A percentile compares a stretch with the other conserved stretches of the same genome.
phyloP scores from a whole-genome alignment of 2,113 vertebrate species.

The Grammomys dolichurus region DNA sequence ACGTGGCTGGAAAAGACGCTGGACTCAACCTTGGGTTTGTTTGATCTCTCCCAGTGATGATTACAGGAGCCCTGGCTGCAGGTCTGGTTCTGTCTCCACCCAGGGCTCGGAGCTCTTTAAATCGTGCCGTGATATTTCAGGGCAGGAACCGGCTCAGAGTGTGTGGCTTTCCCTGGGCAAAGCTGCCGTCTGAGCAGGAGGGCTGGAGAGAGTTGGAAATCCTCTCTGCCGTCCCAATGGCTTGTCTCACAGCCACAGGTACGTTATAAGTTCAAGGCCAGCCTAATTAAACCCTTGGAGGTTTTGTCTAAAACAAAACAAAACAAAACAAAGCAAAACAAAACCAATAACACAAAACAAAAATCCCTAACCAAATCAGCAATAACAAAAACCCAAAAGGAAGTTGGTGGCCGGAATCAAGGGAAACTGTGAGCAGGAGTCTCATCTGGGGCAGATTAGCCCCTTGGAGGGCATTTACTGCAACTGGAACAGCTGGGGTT shows the following conservation, averaged over 20 bases:
- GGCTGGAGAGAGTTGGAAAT: not conserved
- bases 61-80: not conserved
- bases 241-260: not conserved
- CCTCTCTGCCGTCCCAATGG: not conserved
- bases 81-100: not conserved
- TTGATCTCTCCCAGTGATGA: not conserved
- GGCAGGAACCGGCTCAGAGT: not conserved
- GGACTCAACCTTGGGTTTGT: not conserved
- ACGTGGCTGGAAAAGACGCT: not conserved
- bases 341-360: not conserved
- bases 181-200: not conserved
- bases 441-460: fast-evolving
- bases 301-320: not conserved
- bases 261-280: not conserved
- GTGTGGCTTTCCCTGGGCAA: not conserved
- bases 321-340: not conserved
- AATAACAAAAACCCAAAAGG: not conserved
- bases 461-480: too few relatives aligned
- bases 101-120: not conserved
- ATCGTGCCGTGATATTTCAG: not conserved
- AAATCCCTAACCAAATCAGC: not conserved
- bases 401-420: not conserved
- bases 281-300: not conserved
- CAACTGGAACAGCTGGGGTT: not conserved
- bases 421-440: not conserved